These are phyloP conservation scores for Caenorhabditis sp. DNA, from an alignment of 2,888 invertebrate species.

Conservation along the genomic window DNA sequence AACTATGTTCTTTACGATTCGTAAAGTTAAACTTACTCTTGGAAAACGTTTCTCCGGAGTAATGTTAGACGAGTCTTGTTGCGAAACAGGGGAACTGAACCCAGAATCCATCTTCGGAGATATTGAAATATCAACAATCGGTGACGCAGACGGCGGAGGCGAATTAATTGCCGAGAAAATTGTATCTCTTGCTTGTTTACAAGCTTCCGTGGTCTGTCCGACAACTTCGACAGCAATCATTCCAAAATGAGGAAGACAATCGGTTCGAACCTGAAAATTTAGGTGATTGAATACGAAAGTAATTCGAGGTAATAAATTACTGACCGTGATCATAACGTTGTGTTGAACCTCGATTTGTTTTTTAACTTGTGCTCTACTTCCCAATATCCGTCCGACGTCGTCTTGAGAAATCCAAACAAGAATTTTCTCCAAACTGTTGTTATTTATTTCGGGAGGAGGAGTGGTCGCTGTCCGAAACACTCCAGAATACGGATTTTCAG, in stretches of 20 bases:
- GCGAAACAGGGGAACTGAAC: conserved; percentile 15
- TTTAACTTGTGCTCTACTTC: conserved; percentile 25
- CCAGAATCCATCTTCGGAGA: conserved; percentile 17
- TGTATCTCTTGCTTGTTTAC: conserved; percentile 16
- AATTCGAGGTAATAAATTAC: too few species aligned
- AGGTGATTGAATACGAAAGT: too few species aligned
- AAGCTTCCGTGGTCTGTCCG: conserved; percentile 22
- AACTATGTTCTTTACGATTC: background rate
- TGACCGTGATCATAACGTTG: conserved; percentile 28
- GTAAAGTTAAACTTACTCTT: background rate
- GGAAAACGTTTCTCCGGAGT: background rate
- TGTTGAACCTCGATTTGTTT: conserved; percentile 33
- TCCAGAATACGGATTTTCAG: background rate
- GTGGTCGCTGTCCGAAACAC: conserved; percentile 12
- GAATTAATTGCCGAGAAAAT: conserved; percentile 9
- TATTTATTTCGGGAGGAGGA: background rate
- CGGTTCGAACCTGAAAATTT: conserved; percentile 17
- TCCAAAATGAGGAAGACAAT: conserved; percentile 19
- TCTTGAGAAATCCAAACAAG: conserved; percentile 17
- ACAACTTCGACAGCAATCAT: conserved; percentile 32
- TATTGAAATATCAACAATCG: background rate
- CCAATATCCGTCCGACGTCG: conserved; percentile 21
- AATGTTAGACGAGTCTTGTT: conserved; percentile 2
- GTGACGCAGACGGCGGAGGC: background rate
- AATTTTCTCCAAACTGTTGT: conserved; percentile 23